Percentiles rank a stretch among this genome's conserved stretches.
Evolutionary conservation across 2,797 vertebrate species (phyloP).

Genomic region (Antennarius maculatus): DNA sequence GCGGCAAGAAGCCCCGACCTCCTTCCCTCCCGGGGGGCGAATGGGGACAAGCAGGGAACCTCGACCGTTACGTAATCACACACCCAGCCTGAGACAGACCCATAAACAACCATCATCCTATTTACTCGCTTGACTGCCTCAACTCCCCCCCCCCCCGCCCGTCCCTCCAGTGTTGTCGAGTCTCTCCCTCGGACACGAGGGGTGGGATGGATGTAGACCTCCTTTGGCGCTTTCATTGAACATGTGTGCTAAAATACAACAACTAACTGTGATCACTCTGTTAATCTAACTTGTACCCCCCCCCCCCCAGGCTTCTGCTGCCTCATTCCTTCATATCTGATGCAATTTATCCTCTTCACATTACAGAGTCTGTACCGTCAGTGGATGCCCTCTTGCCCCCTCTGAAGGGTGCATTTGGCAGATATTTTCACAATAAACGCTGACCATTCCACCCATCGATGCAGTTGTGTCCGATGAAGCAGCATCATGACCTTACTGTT

Average conservation of each 20-base stretch:
- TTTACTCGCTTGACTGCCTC: slow-evolving; percentile 43
- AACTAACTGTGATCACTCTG: slow-evolving; percentile 55
- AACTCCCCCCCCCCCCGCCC: background rate
- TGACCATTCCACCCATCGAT: slow-evolving; percentile 27
- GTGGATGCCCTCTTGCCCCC: slow-evolving; percentile 12
- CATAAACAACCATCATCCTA: slow-evolving; percentile 56
- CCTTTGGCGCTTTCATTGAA: slow-evolving; percentile 55
- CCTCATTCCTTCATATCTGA: slow-evolving; percentile 58
- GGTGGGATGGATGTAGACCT: slow-evolving; percentile 5
- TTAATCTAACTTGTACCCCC: slow-evolving; percentile 20
- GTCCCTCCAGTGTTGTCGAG: no score
- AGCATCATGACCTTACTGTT: slow-evolving; percentile 24
- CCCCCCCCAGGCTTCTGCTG: slow-evolving; percentile 1
- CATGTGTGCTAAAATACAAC: slow-evolving; percentile 18
- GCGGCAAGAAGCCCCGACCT: slow-evolving; percentile 38
- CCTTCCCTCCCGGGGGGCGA: slow-evolving; percentile 31
- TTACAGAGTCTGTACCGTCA: slow-evolving; percentile 39
- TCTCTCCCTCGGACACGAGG: background rate
- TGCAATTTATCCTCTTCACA: slow-evolving; percentile 48
- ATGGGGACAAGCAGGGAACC: slow-evolving; percentile 35
- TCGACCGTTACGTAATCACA: slow-evolving; percentile 60
- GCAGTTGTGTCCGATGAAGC: slow-evolving; percentile 41
- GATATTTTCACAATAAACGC: slow-evolving; percentile 37
- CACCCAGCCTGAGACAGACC: slow-evolving; percentile 39
- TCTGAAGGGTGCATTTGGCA: slow-evolving; percentile 30